These are phyloP conservation scores for Apteryx mantelli DNA, from an alignment of 2,113 vertebrate species.

Conservation along the genomic window DNA sequence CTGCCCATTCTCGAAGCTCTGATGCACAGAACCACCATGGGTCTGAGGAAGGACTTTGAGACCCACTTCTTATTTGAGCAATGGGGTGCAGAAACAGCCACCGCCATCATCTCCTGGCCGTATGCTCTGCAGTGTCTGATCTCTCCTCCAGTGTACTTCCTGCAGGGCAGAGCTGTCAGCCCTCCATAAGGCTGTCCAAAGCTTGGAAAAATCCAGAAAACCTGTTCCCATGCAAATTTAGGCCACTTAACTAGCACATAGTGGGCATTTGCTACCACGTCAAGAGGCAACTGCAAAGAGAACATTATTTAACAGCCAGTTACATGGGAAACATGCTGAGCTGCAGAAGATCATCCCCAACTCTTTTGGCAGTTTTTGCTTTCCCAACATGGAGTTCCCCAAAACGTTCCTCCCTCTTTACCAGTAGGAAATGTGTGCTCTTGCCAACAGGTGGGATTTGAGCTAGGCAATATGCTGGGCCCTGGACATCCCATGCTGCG, in stretches of 20 bases:
- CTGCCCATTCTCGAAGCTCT: background rate
- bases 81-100: background rate
- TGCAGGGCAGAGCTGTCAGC: background rate
- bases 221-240: background rate
- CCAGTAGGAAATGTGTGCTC: background rate
- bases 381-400: background rate
- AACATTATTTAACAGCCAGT: background rate
- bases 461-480: background rate
- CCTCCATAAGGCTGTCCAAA: background rate
- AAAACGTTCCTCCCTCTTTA: background rate
- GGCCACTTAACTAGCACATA: background rate
- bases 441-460: background rate
- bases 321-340: background rate
- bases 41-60: background rate
- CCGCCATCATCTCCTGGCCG: background rate
- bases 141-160: background rate
- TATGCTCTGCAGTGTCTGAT: background rate
- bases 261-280: background rate
- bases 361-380: background rate
- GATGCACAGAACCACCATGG: background rate
- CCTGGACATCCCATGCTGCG: background rate
- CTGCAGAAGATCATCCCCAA: background rate
- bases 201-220: background rate
- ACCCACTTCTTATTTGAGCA: background rate
- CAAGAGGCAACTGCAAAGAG: background rate